Conservation (phyloP, 1,140 invertebrate species). For the Musca vetustissima region DNA sequence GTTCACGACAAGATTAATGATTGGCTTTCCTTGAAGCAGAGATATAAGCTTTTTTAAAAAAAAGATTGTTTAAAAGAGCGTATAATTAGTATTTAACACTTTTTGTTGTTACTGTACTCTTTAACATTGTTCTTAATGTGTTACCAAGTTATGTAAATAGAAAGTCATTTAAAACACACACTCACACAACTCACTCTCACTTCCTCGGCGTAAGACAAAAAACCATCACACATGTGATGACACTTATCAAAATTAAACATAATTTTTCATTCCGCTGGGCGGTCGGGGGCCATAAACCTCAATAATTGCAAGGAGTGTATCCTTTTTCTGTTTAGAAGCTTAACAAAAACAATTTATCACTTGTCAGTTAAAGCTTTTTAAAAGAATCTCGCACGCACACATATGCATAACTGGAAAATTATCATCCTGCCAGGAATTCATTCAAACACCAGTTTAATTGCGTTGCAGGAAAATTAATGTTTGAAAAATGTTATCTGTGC, state of each 20-base stretch:
- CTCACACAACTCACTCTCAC: no score
- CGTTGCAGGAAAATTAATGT: no score
- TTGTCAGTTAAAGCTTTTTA: slow-evolving; percentile 18
- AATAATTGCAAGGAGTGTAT: slow-evolving; percentile 18
- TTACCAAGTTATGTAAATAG: no score
- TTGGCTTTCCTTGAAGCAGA: neutral
- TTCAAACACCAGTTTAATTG: no score
- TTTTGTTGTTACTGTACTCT: neutral
- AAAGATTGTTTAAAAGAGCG: slow-evolving; percentile 5
- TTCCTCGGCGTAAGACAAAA: no score
- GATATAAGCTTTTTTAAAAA: slow-evolving; percentile 3
- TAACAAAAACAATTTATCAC: slow-evolving; percentile 12
- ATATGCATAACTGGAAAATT: slow-evolving; percentile 3
- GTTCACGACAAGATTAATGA: neutral
- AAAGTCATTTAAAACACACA: no score
- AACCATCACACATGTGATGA: slow-evolving; percentile 11
- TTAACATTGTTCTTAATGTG: no score
- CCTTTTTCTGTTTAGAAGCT: neutral
- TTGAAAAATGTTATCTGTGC: no score
- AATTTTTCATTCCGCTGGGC: slow-evolving; percentile 9
- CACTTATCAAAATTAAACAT: slow-evolving; percentile 17
- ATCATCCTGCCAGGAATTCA: slow-evolving; percentile 7
- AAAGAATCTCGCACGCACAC: neutral
- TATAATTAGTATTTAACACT: slow-evolving; percentile 20
- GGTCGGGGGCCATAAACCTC: neutral